phyloP scores from a whole-genome alignment of 2,797 vertebrate species.

The Anguilla obscura region DNA sequence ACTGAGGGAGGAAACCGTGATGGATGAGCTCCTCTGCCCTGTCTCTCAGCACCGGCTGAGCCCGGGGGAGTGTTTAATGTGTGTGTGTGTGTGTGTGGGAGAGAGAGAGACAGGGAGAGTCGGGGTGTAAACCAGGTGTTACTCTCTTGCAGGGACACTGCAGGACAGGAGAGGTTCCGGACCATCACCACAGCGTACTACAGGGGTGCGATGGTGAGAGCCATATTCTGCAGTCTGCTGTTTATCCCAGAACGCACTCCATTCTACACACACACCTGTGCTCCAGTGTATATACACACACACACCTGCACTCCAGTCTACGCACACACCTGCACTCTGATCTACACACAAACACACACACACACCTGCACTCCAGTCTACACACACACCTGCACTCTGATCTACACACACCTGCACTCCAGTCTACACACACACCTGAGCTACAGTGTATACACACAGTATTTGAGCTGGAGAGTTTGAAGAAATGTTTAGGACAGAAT shows the following conservation, averaged over 20 bases:
- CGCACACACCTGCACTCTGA: neutral
- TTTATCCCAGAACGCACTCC: neutral
- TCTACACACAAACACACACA: neutral
- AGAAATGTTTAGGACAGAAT: neutral
- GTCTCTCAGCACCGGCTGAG: neutral
- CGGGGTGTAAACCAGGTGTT: constrained; percentile 13
- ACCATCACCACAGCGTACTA: constrained; percentile 99
- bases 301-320: neutral
- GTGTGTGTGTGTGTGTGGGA: neutral
- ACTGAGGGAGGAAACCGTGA: constrained; percentile 7
- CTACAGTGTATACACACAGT: no score
- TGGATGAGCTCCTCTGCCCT: neutral
- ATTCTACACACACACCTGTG: neutral
- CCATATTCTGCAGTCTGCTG: neutral
- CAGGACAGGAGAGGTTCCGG: constrained; percentile 96
- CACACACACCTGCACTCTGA: neutral
- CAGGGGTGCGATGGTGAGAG: constrained; percentile 94
- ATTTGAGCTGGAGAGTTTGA: neutral
- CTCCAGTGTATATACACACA: neutral
- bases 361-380: neutral
- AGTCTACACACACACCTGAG: neutral
- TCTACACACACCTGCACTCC: neutral
- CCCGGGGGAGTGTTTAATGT: neutral
- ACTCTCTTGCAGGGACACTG: constrained; percentile 84
- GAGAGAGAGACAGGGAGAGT: neutral